Evolutionary conservation across 2,113 vertebrate species (phyloP).

Genomic region (Aspidoscelis tigris): DNA sequence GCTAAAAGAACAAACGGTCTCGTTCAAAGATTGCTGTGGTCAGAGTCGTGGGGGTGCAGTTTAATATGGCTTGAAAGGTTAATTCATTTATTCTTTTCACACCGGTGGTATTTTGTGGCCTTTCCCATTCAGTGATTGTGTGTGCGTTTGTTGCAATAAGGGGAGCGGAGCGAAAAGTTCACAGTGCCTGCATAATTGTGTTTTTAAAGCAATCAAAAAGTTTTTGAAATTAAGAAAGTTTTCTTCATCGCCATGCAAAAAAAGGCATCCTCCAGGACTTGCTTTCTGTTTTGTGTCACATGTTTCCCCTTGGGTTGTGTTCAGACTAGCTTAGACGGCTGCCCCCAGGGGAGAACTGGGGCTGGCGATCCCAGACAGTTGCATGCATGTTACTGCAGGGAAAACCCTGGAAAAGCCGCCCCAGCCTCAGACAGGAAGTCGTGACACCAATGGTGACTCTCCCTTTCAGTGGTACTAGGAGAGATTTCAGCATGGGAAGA

Average conservation of each 20-base stretch:
- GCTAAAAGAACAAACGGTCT: constrained; percentile 54
- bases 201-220: constrained; percentile 55
- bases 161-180: constrained; percentile 36
- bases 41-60: constrained; percentile 66
- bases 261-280: constrained; percentile 59
- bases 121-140: constrained; percentile 66
- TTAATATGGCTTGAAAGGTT: constrained; percentile 72
- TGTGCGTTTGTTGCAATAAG: constrained; percentile 35
- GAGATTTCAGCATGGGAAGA: too few relatives aligned
- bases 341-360: too few relatives aligned
- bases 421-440: too few relatives aligned
- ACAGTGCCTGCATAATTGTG: constrained; percentile 49
- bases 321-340: too few relatives aligned
- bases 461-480: too few relatives aligned
- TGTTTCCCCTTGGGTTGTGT: constrained; percentile 38
- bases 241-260: constrained; percentile 59
- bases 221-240: constrained; percentile 58
- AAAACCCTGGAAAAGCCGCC: too few relatives aligned
- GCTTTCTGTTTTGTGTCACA: constrained; percentile 61
- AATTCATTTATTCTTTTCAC: constrained; percentile 75
- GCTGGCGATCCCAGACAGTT: too few relatives aligned
- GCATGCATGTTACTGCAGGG: too few relatives aligned
- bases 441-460: too few relatives aligned
- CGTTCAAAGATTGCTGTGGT: constrained; percentile 55
- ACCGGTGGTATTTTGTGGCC: constrained; percentile 76